Evolutionary conservation across 2,888 invertebrate species (phyloP), one percentile per base, ranked within the genome.

Genomic region (Aphidius colemani): DNA sequence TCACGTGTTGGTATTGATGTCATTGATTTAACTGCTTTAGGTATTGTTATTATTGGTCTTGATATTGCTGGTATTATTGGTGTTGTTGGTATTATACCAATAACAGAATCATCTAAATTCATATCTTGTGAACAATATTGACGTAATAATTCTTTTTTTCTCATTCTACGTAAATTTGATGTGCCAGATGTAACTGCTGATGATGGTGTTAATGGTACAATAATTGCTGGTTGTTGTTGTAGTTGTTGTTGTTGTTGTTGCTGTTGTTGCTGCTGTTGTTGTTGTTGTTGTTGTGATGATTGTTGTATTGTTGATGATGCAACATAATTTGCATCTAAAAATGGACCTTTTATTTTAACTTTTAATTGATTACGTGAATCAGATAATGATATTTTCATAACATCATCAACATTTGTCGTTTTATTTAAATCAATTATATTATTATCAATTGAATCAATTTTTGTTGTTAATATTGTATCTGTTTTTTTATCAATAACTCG

Each of bases 1-100:
- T 94, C 93, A 70, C 92, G 87, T 0, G 94, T 93, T 2, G 94
- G 93, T 74, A 94, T 93, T 66, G 89, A 90, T 1, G 93, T 92
- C 90, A 94, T 94, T 8, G 94, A 94, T 30, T 94, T 93, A 7
- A 94, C 92, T 4, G 94, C 94, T 81, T 95, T 95, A 0, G 95
- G 94, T 74, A 94, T 93, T 7, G 91, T 91, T 62, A 92, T 92
- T 43, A 90, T 89, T 6, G 89, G 89, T 57, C 93, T 88, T 66
- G 86, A 87, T 7, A 89, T 80, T 1, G 88, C 86, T 7, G 88
- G 87, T 46, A 85, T 85, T 53, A 86, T 87, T 0, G 88, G 86
- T 44, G 89, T 85, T 6, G 87, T 85, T 56, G 87, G 84, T 2
- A 85, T 82, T 13, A 85, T 84, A 13, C 86, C 79, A 56, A 85